Base-by-base conservation (phyloP, 2,113 vertebrate genomes). In the Neoarius graeffei region DNA sequence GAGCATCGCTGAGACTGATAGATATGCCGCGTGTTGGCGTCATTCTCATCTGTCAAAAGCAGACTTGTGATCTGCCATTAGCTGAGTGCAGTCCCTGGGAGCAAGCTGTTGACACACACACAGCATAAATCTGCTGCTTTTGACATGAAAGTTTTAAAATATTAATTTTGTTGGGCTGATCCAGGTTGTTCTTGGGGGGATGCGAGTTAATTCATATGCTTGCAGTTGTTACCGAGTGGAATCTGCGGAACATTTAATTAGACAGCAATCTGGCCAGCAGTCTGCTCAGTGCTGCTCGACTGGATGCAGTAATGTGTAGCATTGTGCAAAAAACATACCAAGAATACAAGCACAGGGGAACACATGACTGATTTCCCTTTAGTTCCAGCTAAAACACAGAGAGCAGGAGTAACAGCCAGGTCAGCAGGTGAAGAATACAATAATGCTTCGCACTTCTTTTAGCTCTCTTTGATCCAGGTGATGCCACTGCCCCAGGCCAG, bases 101-200 rank as follows among this genome's bases (percentile, higher is more conserved):
- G 94, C 93, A 91, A 94, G 94, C 93, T 92, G 93, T 92, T 91
- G 90, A 92, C 87, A 86, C 54, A 84, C 85, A 92, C 89, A 42
- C 23, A 42, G 86, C 86, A 84, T 89, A 83, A 82, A 91, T 88
- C 90, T 91, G 88, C 91, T 86, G 91, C 91, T 90, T 92, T 87
- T 94, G 93, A 95, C 94, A 92, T 89, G 89, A 90, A 94, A 94
- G 92, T 93, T 94, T 94, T 91, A 91, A 94, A 94, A 93, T 94
- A 94, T 95, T 92, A 90, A 95, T 94, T 93, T 89, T 92, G 91
- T 91, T 85, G 89, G 74, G 93, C 93, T 87, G 90, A 93, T 93
- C 91, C 92, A 93, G 90, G 93, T 95, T 92, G 91, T 91, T 94
- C 88, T 92, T 85, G 84, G 92, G 93, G 88, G 92, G 91, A 93